phyloP scores from a whole-genome alignment of 2,888 invertebrate genomes.

The Junonia oenone region DNA sequence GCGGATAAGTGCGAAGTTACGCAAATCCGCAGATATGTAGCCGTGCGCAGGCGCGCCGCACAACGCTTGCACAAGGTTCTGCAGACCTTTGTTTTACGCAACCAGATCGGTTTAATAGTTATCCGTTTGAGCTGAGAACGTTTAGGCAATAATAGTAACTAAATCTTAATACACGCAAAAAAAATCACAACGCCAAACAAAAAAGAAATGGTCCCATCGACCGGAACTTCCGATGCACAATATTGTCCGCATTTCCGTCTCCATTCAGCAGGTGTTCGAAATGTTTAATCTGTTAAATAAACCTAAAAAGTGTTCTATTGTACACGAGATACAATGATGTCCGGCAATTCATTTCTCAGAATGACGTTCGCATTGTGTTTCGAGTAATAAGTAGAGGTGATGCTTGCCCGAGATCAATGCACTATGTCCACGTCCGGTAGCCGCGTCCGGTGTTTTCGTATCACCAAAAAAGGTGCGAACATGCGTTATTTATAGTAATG shows the following conservation, averaged over 20 bases:
- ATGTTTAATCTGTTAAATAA: constrained; percentile 5
- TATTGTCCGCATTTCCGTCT: constrained; percentile 33
- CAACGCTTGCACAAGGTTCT: constrained; percentile 77
- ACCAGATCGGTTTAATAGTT: constrained; percentile 76
- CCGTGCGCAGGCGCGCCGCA: constrained; percentile 65
- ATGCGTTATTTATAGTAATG: constrained; percentile 69
- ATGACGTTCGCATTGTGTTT: constrained; percentile 33
- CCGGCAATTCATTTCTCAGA: constrained; percentile 56
- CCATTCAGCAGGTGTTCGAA: constrained; percentile 13
- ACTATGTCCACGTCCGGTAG: constrained; percentile 70
- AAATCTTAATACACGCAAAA: neutral
- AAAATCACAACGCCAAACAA: neutral
- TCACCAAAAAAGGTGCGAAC: constrained; percentile 77
- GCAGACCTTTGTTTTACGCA: constrained; percentile 80
- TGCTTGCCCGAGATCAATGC: constrained; percentile 60
- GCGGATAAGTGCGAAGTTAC: constrained; percentile 77
- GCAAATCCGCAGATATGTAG: constrained; percentile 79
- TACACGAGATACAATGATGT: constrained; percentile 59
- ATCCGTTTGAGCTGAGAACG: constrained; percentile 65
- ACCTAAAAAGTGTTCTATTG: constrained; percentile 33
- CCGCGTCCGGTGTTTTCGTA: constrained; percentile 73
- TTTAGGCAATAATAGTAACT: constrained; percentile 10
- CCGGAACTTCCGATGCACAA: constrained; percentile 40
- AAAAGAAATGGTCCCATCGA: neutral
- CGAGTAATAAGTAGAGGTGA: constrained; percentile 38